Evolutionary conservation across 23 tunicate species (phyloP), one percentile per base, ranked within the genome.

Genomic region (Diplosoma virens): DNA sequence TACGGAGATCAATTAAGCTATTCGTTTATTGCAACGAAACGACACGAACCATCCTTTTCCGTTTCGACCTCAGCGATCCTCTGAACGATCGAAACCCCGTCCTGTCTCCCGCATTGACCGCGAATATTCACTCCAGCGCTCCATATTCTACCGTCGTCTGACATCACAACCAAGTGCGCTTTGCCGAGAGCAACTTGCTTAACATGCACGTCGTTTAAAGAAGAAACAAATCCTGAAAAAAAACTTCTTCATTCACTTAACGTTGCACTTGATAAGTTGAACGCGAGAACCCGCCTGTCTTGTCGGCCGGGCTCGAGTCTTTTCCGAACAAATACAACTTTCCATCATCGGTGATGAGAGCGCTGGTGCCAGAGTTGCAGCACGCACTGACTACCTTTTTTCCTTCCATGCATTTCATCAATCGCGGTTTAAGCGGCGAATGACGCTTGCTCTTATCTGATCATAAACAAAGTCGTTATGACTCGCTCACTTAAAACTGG

Each of bases 101-200:
- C 92, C 35, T 87, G 79, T 26, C 94, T 46, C 0, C 94, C 94
- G 67, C 86, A 80, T 55, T 87, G 94, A 6, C 94, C 94, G 47
- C 73, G 74, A 63, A 74, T 76, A 64, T 87, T 87, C 11, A 80
- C 82, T 3, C 94, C 94, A 1, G 86, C 86, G 2, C 86, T 87
- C 86, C 86, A 87, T 1, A 87, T 66, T 17, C 82, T 60, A 1
- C 94, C 94, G 29, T 80, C 86, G 26, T 47, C 47, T 0, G 94
- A 76, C 32, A 71, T 18, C 16, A 81, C 86, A 6, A 81, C 94
- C 0, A 87, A 36, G 67, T 87, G 94, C 3, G 94, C 94, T 27
- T 71, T 79, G 23, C 94, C 94, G 48, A 87, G 26, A 1, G 77
- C 80, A 22, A 87, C 86, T 50, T 80, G 65, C 17, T 4, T 41